Evolutionary conservation across 2,113 vertebrate species (phyloP).

Genomic region (Neotragus pygmaeus): DNA sequence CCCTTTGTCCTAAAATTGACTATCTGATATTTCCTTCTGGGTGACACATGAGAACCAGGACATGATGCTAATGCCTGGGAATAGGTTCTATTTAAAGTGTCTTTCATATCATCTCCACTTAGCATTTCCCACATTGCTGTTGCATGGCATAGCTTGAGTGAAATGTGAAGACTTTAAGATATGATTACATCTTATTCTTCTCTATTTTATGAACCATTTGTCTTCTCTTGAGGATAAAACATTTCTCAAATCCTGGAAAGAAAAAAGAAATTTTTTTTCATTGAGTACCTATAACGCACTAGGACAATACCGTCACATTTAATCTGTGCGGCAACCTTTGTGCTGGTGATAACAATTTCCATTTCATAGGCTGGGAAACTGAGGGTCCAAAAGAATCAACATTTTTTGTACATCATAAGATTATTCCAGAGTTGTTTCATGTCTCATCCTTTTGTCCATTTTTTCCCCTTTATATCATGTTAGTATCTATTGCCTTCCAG

Average conservation of each 20-base stretch:
- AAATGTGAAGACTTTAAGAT: neutral
- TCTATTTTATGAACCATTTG: neutral
- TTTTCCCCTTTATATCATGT: neutral
- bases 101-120: neutral
- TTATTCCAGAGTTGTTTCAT: neutral
- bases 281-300: neutral
- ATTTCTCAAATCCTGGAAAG: neutral
- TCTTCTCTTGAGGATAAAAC: neutral
- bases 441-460: neutral
- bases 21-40: neutral
- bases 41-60: neutral
- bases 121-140: neutral
- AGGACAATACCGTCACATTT: neutral
- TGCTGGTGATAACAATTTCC: neutral
- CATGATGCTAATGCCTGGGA: neutral
- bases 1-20: neutral
- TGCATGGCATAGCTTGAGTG: neutral
- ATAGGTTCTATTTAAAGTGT: neutral
- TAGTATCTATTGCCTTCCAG: neutral
- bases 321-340: fast-evolving
- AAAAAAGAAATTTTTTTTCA: neutral
- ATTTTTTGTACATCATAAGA: neutral
- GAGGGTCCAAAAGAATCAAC: neutral
- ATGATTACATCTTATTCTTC: neutral
- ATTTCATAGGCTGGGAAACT: neutral